Evolutionary conservation across 2,888 invertebrate species (phyloP), one percentile per base, ranked within the genome.

Genomic region (Autographa gamma): DNA sequence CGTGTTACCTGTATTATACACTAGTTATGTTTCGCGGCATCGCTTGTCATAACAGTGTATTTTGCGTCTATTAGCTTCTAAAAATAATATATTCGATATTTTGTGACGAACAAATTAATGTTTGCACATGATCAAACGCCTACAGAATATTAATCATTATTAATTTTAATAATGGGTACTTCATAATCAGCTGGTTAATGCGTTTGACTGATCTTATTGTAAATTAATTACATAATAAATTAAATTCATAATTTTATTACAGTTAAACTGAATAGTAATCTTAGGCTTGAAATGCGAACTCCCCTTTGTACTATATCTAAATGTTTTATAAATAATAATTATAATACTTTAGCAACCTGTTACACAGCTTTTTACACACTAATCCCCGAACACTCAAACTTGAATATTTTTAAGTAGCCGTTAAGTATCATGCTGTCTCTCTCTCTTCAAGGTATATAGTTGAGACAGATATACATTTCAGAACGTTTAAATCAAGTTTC

Each of bases 231-330:
- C 0, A 76, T 79, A 68, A 76, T 77, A 79, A 82, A 71, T 61
- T 59, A 74, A 70, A 66, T 68, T 69, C 73, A 67, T 16, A 75
- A 65, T 43, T 73, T 54, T 67, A 59, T 59, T 59, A 71, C 58
- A 79, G 41, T 67, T 66, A 14, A 56, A 71, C 65, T 71, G 71
- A 65, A 68, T 62, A 79, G 48, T 69, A 71, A 71, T 69, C 62
- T 52, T 63, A 61, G 60, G 60, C 58, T 60, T 31, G 34, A 79
- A 81, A 80, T 80, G 80, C 83, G 69, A 66, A 38, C 70, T 61
- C 72, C 38, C 69, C 58, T 81, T 81, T 81, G 81, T 83, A 83
- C 83, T 83, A 68, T 75, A 61, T 19, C 74, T 82, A 77, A 73
- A 41, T 61, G 16, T 60, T 60, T 71, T 34, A 71, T 66, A 71